Evolutionary conservation across 2,113 vertebrate species (phyloP).

Genomic region (Ia io): DNA sequence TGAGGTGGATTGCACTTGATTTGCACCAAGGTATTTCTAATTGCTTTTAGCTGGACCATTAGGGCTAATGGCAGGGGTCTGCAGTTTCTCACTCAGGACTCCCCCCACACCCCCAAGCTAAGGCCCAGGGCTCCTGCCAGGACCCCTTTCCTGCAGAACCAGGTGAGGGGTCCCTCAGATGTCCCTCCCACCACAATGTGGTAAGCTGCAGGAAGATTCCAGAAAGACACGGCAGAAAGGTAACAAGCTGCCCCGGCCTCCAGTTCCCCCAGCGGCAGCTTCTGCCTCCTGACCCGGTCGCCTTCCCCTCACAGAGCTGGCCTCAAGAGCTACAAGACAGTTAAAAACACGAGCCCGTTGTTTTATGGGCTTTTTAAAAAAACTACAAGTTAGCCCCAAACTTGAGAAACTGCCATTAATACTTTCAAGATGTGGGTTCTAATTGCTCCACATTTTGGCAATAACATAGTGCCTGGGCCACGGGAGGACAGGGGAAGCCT

Average conservation of each 20-base stretch:
- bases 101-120: neutral
- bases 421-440: constrained; percentile 83
- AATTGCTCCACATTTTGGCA: constrained; percentile 73
- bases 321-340: neutral
- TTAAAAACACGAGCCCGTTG: neutral
- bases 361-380: neutral
- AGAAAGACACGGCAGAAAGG: neutral
- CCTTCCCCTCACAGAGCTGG: neutral
- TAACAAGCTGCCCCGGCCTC: neutral
- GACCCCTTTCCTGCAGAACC: neutral
- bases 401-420: constrained; percentile 79
- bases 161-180: neutral
- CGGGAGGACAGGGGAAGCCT: constrained; percentile 17
- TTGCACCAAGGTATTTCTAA: constrained; percentile 52
- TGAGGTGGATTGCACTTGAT: constrained; percentile 31
- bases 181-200: neutral
- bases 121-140: neutral
- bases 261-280: too few relatives aligned
- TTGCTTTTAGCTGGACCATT: neutral
- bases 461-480: constrained; percentile 64
- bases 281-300: neutral
- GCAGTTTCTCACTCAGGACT: neutral
- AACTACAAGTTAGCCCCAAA: constrained; percentile 69
- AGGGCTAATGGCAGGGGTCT: neutral
- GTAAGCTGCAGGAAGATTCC: neutral